phyloP scores from a whole-genome alignment of 2,888 invertebrate species.

The Ochropleura plecta region DNA sequence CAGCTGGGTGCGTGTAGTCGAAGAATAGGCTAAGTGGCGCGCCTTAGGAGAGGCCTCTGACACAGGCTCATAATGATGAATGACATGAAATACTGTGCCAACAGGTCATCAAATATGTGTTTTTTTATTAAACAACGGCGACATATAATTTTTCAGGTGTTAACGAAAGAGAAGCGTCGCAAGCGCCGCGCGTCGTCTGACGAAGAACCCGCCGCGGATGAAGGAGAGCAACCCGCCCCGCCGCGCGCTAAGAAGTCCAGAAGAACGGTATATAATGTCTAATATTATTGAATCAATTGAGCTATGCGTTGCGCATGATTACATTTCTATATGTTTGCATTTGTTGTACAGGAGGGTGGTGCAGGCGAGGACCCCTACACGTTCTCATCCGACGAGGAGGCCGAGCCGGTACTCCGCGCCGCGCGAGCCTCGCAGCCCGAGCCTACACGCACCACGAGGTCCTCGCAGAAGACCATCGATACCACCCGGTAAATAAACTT shows the following conservation, averaged over 20 bases:
- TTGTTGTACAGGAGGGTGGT: constrained; percentile 40
- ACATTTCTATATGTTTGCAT: not conserved
- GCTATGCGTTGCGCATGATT: not conserved
- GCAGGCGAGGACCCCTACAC: constrained; percentile 79
- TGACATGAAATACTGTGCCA: not conserved
- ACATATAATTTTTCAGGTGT: constrained; percentile 75
- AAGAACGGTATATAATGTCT: constrained; percentile 75
- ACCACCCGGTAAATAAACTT: constrained; percentile 70
- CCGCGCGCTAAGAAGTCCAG: constrained; percentile 84
- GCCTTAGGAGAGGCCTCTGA: too few species aligned
- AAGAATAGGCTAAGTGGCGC: too few species aligned
- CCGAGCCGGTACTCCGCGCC: constrained; percentile 81
- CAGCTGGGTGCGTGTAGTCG: too few species aligned
- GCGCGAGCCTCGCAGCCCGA: constrained; percentile 76
- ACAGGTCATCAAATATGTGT: not conserved
- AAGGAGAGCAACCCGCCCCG: constrained; percentile 71
- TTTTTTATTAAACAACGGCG: not conserved
- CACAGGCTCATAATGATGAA: too few species aligned
- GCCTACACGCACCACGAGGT: constrained; percentile 65
- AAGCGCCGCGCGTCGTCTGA: constrained; percentile 91
- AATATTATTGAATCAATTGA: not conserved
- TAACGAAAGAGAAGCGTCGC: constrained; percentile 94
- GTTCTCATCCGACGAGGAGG: constrained; percentile 86
- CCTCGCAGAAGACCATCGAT: constrained; percentile 71
- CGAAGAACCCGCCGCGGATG: constrained; percentile 84